Base-by-base conservation (phyloP, 1,140 invertebrate genomes). In the Drosophila parabipectinata region DNA sequence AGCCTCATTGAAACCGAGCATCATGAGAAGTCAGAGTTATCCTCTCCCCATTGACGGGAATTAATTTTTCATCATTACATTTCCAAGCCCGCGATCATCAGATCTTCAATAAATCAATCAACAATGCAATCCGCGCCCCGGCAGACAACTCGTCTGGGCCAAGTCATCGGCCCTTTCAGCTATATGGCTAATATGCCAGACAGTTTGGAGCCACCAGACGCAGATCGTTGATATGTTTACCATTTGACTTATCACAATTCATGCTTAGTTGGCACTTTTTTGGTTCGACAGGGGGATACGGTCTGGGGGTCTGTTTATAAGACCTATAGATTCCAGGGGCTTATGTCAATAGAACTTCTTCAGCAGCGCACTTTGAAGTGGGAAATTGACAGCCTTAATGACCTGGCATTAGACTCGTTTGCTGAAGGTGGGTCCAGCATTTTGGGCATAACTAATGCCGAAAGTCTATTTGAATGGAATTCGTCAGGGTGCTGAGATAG, bases 21-120 rank as follows among this genome's bases (percentile, higher is more conserved):
- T 32, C 41, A 47, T 53, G 26, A 18, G 45, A 55, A 63, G n/a
- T 71, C 26, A 21, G 58, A 39, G 66, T 71, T 45, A 45, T 69
- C 56, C 63, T 60, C 66, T 73, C 60, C 12, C 66, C 66, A 79
- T 78, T 79, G 78, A 73, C 72, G 71, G 80, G 76, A 71, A 82
- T 90, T 91, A 91, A 91, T 91, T 91, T 91, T 91, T 91, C 89
- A 91, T 91, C 89, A 82, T 91, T 91, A 90, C 79, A 68, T 75
- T 78, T 66, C 51, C 64, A 51, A 24, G 44, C 48, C 62, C 63
- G 78, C 32, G 59, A 44, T 44, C 14, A 18, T 44, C 14, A 44
- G 41, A 18, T 47, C 75, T 66, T 88, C 82, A 87, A 87, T 87
- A 87, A 87, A 87, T 87, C 82, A 87, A 83, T 88, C 82, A 84